A percentile compares a stretch with the other conserved stretches of the same genome.
phyloP scores from a whole-genome alignment of 2,888 invertebrate genomes.

The Caenorhabditis auriculariae region DNA sequence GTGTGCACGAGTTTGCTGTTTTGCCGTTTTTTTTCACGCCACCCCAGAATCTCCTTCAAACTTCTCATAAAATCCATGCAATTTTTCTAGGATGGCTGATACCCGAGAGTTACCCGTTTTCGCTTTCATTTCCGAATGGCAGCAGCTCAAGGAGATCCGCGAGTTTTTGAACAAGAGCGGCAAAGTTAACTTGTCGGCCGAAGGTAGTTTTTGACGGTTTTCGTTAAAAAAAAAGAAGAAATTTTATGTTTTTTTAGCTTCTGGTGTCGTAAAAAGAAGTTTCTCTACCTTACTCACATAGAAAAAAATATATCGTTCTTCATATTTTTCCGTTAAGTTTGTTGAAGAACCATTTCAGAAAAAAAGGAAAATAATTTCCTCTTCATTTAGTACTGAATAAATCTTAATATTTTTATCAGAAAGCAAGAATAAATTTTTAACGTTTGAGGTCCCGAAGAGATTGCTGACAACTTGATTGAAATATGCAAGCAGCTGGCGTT shows the following conservation, averaged over 20 bases:
- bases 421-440: too few species aligned
- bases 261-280: too few species aligned
- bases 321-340: too few species aligned
- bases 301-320: too few species aligned
- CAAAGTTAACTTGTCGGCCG: constrained; percentile 21
- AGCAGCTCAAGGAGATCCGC: constrained; percentile 74
- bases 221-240: constrained; percentile 66
- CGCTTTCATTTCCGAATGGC: constrained; percentile 44
- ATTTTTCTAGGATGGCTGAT: constrained; percentile 43
- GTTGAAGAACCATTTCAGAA: too few species aligned
- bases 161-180: constrained; percentile 78
- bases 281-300: too few species aligned
- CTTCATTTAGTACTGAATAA: too few species aligned
- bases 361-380: too few species aligned
- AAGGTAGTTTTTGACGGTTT: constrained; percentile 5
- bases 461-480: constrained; percentile 34
- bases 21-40: background rate
- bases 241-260: constrained; percentile 3
- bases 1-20: background rate
- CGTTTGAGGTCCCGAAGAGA: constrained; percentile 25
- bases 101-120: constrained; percentile 52
- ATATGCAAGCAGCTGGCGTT: constrained; percentile 22
- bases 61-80: background rate
- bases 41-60: background rate
- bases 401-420: too few species aligned